Base-by-base conservation (phyloP, 2,113 vertebrate genomes). In the Odobenus rosmarus region DNA sequence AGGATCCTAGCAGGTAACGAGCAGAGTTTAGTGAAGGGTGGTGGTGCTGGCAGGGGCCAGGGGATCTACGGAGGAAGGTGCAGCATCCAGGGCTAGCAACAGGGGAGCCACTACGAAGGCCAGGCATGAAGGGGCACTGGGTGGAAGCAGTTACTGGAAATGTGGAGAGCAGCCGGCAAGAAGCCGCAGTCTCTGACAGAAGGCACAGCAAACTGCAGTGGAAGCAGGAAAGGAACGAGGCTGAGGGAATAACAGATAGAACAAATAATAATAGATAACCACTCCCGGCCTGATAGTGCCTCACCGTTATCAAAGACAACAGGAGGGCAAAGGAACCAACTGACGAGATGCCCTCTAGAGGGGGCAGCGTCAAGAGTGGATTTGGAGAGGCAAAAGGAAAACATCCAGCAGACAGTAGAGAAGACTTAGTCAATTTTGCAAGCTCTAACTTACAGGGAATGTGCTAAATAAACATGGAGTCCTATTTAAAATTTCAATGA, bases 41-140 rank as follows among this genome's bases (percentile, higher is more conserved):
- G 59, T 42, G 33, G 9, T 4, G 13, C 24, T 36, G 21, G 28
- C 13, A 46, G 33, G 64, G 77, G 26, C 5, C 19, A 49, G 76
- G 15, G 19, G 59, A 64, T 62, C 21, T n/a, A 33, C 0, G 4
- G 12, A 9, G 33, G 36, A 55, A 0, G 1, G 11, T 6, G 4
- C 4, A n/a, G 36, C 11, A 59, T 13, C 3, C 15, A 21, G 0
- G 53, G 82, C 49, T 12, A 53, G 55, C 55, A 4, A 28, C 8
- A 8, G 33, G 7, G 6, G 14, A 31, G 13, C 14, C 33, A 26
- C 7, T 3, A 1, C 5, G 21, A 13, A 28, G 14, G 33, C 42
- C 13, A 28, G 51, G 42, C 46, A 55, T 59, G 21, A n/a, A 21
- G 9, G 16, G 46, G 46, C 11, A 18, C 31, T 6, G 24, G 33